A percentile compares a stretch with the other conserved stretches of the same genome.
These are phyloP conservation scores for Stigmatopora argus DNA, from an alignment of 2,113 vertebrate species.

Conservation along the genomic window DNA sequence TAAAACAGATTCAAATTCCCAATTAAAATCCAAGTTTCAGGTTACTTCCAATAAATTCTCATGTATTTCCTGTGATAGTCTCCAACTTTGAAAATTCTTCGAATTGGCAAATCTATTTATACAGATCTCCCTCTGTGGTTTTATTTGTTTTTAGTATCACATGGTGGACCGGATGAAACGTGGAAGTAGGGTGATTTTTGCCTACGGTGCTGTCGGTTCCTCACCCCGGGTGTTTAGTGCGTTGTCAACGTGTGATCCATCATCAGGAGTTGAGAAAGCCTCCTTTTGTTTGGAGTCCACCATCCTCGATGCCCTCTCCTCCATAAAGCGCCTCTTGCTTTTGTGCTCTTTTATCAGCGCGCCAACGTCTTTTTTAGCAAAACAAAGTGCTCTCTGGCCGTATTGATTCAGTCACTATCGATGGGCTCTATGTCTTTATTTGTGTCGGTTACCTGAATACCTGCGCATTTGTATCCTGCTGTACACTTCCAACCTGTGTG, in stretches of 20 bases:
- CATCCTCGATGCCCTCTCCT: conserved; percentile 20
- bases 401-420: conserved; percentile 64
- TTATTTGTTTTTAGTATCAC: background rate
- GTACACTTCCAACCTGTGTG: conserved; percentile 34
- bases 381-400: conserved; percentile 46
- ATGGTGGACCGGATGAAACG: background rate
- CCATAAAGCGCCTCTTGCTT: conserved; percentile 30
- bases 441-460: conserved; percentile 31
- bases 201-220: background rate
- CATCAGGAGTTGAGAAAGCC: conserved; percentile 31
- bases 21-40: background rate
- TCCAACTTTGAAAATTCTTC: background rate
- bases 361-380: conserved; percentile 47
- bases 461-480: conserved; percentile 37
- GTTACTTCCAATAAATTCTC: too few species aligned
- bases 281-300: conserved; percentile 44
- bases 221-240: background rate
- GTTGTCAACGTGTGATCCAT: conserved; percentile 44
- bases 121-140: background rate
- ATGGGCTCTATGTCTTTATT: conserved; percentile 51
- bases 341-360: conserved; percentile 40
- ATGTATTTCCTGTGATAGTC: background rate
- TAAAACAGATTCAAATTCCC: background rate
- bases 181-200: background rate
- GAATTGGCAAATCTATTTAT: background rate